phyloP scores from a whole-genome alignment of 2,113 vertebrate species.

The Cyphomyrus plagiostoma region DNA sequence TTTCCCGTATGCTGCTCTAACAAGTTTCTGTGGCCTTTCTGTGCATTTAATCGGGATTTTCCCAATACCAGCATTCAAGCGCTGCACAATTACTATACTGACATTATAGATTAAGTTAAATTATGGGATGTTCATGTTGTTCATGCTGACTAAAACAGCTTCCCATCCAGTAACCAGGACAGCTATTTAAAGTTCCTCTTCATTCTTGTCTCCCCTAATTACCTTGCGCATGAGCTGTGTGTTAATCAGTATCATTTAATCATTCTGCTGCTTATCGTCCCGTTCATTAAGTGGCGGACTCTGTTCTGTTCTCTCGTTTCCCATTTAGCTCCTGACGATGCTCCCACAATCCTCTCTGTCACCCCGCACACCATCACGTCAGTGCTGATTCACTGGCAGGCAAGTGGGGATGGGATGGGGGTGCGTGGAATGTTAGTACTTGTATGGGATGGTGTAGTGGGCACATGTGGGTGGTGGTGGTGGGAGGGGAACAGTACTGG shows the following conservation, averaged over 20 bases:
- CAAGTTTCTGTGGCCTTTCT: background rate
- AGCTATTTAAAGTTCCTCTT: background rate
- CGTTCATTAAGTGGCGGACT: conserved; percentile 7
- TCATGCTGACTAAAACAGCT: background rate
- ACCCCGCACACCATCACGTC: conserved; percentile 94
- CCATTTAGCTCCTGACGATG: conserved; percentile 77
- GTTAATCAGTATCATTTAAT: background rate
- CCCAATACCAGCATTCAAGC: background rate
- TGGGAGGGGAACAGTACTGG: background rate
- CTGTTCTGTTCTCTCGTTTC: conserved; percentile 8
- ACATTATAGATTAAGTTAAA: background rate
- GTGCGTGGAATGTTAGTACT: background rate
- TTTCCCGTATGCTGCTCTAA: background rate
- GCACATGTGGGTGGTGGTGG: background rate
- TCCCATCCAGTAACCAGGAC: background rate
- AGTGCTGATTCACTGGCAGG: conserved; percentile 93
- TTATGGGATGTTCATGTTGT: background rate
- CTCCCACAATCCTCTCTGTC: conserved; percentile 84
- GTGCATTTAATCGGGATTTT: background rate
- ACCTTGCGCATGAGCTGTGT: background rate
- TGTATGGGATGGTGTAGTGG: background rate
- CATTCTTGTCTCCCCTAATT: background rate
- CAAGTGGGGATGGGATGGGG: conserved; percentile 37
- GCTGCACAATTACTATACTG: background rate
- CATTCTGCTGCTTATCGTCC: background rate